Evolutionary conservation across 2,113 vertebrate species (phyloP).

Genomic region (Sigmodon hispidus): DNA sequence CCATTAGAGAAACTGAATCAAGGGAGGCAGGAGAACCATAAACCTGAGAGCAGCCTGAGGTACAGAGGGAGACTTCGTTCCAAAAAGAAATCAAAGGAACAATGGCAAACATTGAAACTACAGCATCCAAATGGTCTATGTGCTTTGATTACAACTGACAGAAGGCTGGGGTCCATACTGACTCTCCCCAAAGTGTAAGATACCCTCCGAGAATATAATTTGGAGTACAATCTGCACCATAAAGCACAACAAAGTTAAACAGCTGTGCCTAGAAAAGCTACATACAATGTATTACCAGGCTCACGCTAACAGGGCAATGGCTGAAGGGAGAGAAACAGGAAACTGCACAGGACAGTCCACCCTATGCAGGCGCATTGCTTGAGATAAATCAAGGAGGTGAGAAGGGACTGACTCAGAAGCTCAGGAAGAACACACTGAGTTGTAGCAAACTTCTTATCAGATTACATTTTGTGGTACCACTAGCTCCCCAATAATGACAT

Average conservation of each 20-base stretch:
- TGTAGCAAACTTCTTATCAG: background rate
- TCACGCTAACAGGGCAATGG: background rate
- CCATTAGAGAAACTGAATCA: background rate
- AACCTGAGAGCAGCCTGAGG: background rate
- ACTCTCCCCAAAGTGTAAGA: background rate
- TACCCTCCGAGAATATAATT: background rate
- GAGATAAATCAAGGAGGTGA: background rate
- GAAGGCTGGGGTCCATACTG: background rate
- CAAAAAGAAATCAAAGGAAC: background rate
- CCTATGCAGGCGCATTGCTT: rapidly evolving
- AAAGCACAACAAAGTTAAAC: background rate
- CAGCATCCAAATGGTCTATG: background rate
- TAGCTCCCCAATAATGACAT: background rate
- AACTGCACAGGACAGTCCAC: background rate
- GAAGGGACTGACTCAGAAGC: too few species aligned
- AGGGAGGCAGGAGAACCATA: background rate
- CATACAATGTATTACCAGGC: background rate
- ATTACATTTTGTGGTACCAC: background rate
- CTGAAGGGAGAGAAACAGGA: background rate
- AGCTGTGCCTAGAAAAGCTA: background rate
- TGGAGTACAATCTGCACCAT: background rate
- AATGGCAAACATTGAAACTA: background rate
- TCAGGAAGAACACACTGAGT: background rate
- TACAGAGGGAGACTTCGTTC: background rate
- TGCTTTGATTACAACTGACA: background rate